These are phyloP conservation scores for Parauchenoglanis punctatus DNA, from an alignment of 2,797 vertebrate species.

Conservation along the genomic window DNA sequence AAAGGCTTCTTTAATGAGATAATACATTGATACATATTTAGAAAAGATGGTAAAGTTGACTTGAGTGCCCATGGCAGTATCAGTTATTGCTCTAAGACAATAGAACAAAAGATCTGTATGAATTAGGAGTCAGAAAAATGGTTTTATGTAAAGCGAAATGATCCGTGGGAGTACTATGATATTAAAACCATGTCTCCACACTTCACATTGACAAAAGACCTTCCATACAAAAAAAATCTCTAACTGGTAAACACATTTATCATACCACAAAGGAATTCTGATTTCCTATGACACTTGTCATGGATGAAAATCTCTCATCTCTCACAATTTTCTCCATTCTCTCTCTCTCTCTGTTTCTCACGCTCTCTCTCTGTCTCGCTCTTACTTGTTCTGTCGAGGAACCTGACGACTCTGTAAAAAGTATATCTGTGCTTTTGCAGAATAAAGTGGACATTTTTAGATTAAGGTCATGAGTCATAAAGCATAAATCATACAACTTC, in stretches of 20 bases:
- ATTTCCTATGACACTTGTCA: conserved; percentile 37
- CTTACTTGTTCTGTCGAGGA: neutral
- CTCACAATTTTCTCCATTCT: neutral
- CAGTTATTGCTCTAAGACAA: neutral
- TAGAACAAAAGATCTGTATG: conserved; percentile 13
- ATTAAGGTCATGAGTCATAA: conserved; percentile 55
- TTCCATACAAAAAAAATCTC: neutral
- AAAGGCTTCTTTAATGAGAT: conserved; percentile 2
- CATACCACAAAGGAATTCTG: conserved; percentile 38
- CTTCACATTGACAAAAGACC: conserved; percentile 30
- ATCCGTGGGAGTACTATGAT: neutral
- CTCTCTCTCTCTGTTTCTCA: neutral
- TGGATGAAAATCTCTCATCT: conserved; percentile 14
- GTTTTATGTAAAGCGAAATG: conserved; percentile 10
- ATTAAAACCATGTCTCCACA: conserved; percentile 12
- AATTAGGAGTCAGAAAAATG: conserved; percentile 7
- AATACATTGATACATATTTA: neutral
- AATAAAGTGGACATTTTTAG: conserved; percentile 46
- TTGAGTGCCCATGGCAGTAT: neutral
- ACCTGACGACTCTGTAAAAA: conserved; percentile 8
- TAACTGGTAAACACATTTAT: conserved; percentile 52
- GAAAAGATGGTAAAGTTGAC: neutral
- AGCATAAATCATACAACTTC: conserved; percentile 53
- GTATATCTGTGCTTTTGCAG: conserved; percentile 32
- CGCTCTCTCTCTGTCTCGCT: neutral